Conservation (phyloP, 2,797 vertebrate genomes). For the Botia almorhae region DNA sequence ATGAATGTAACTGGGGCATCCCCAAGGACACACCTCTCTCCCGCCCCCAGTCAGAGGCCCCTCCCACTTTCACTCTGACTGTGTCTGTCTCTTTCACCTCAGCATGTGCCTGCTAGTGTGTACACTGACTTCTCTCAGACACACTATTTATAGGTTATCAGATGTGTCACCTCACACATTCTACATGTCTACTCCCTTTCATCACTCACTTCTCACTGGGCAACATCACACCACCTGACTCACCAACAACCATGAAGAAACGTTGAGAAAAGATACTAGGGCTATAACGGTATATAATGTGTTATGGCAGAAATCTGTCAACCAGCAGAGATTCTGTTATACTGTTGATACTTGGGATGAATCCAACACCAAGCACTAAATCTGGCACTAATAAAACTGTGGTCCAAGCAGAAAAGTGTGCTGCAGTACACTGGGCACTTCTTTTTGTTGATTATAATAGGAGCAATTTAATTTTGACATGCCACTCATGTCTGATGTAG, state of each 20-base stretch:
- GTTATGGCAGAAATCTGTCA: not conserved
- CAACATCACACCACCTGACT: slow-evolving; percentile 23
- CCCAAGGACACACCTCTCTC: slow-evolving; percentile 24
- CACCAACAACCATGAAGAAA: slow-evolving; percentile 17
- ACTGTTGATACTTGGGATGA: not conserved
- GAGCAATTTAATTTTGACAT: not conserved
- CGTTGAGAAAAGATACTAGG: not conserved
- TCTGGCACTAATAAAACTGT: not conserved
- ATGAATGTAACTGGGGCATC: slow-evolving; percentile 54
- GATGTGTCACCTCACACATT: slow-evolving; percentile 56
- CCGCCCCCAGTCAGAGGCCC: slow-evolving; percentile 15
- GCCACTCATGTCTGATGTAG: not conserved
- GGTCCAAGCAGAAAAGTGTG: not conserved
- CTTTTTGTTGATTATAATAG: not conserved
- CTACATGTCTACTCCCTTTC: slow-evolving; percentile 54
- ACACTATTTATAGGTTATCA: slow-evolving; percentile 61
- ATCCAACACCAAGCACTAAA: not conserved
- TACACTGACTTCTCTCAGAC: slow-evolving; percentile 28
- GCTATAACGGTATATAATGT: not conserved
- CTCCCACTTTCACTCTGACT: not conserved
- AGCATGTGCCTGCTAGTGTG: slow-evolving; percentile 24
- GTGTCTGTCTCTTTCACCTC: slow-evolving; percentile 26
- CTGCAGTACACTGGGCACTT: not conserved
- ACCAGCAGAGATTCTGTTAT: not conserved
- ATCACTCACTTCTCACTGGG: slow-evolving; percentile 52